Evolutionary conservation across 2,113 vertebrate genomes (phyloP), one percentile per base, ranked within the genome.

Genomic region (Calonectris borealis): DNA sequence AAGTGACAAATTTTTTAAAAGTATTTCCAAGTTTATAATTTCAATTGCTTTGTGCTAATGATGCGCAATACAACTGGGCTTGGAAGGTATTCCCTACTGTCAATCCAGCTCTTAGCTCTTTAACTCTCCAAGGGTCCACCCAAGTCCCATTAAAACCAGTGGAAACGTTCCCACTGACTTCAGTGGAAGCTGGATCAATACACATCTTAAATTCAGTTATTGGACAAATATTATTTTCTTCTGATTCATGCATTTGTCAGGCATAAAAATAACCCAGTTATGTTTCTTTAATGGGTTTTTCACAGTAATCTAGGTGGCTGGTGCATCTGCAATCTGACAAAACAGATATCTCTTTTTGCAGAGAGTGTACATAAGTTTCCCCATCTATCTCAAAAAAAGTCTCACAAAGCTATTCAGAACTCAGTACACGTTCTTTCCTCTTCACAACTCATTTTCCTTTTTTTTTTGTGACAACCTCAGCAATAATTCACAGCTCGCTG

Each of bases 401-500:
- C 91, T 71, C 36, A 62, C 38, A 93, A 88, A 95, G 78, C 93
- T 97, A 75, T 60, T 98, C 94, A 96, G 96, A 95, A 96, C 62
- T 60, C 90, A 91, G 49, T 8, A 38, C 94, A 96, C 62, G 88
- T 98, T 86, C 81, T 49, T 93, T 72, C 77, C 73, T 93, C 83
- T 97, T 97, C 68, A 92, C 94, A 97, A 96, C 36, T 91, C 58
- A 94, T 97, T 97, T 97, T 94, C 58, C 5, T 10, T 80, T 84
- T 86, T 95, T 95, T 89, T 83, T 92, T 38, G 61, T 97, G 95
- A 96, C 92, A 98, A 91, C 92, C 61, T 93, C 95, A 91, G 83
- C 73, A 97, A 92, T 97, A 97, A 97, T 96, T 98, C 87, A 94
- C 96, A 96, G 94, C 86, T 97, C 94, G 89, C 87, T 96, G 90